Evolutionary conservation across 2,888 invertebrate species (phyloP), one percentile per base, ranked within the genome.

Genomic region (Parnassius orleans): DNA sequence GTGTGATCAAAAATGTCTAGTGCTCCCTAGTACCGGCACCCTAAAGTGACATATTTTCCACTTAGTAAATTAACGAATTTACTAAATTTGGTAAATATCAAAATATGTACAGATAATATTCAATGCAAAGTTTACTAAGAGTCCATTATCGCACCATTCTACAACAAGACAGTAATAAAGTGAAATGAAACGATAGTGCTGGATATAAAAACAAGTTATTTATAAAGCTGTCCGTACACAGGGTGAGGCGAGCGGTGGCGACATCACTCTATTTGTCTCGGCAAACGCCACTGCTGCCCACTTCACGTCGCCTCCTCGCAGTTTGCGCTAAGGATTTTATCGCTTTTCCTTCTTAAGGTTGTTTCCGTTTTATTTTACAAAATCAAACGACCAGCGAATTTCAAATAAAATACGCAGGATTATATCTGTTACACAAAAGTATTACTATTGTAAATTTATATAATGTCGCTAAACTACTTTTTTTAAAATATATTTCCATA

Each of bases 191-290:
- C 57, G 52, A 52, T 59, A 59, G 63, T 63, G 59, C 59, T 60
- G 19, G 59, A 52, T 60, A 75, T 76, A 72, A 82, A 82, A 84
- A 81, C 79, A 79, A 77, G 75, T 81, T 81, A 84, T 83, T 84
- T 84, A 83, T 82, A 82, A 83, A 81, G 79, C 80, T 80, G 77
- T 80, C 79, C 68, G 72, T 70, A 70, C 70, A 69, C 72, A 75
- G 75, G 75, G 77, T 72, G 72, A 75, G 76, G 73, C 76, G 78
- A 74, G 77, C 46, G 44, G n/a, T 41, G 77, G 78, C 81, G 83
- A 80, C 81, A 78, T 81, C 81, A 81, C 79, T 83, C 83, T 85
- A 87, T 87, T 87, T 87, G 86, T 84, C 83, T 84, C 84, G 73
- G 71, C 81, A 81, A 84, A 81, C 83, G 80, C 83, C 77, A 83